Percentiles rank a stretch among this genome's conserved stretches.
phyloP scores from a whole-genome alignment of 2,113 vertebrate genomes.

The Thermophis baileyi region DNA sequence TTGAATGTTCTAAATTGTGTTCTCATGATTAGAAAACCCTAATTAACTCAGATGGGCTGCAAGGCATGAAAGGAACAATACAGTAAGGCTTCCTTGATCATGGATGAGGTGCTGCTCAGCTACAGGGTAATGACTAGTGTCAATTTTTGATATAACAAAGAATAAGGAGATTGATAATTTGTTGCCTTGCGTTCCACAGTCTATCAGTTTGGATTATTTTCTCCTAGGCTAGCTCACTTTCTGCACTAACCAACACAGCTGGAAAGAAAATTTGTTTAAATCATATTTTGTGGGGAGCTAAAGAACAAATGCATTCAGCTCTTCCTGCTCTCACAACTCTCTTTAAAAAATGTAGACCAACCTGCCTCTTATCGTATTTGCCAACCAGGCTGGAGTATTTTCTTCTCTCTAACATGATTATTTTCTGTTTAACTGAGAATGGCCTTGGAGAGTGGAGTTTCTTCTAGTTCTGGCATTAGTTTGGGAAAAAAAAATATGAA shows the following conservation, averaged over 20 bases:
- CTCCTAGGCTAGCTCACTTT: neutral
- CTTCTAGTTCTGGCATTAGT: neutral
- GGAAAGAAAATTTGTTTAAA: neutral
- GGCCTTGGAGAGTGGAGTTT: neutral
- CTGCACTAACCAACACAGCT: neutral
- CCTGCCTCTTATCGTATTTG: neutral
- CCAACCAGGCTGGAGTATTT: neutral
- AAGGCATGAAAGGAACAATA: neutral
- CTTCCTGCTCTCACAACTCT: neutral
- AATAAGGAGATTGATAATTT: neutral
- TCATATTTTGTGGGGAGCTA: neutral
- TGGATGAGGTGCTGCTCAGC: neutral
- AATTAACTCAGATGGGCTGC: neutral
- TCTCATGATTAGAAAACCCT: neutral
- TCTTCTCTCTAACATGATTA: neutral
- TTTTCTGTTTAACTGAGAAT: neutral
- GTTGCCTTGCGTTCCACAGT: neutral
- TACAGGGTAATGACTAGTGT: neutral
- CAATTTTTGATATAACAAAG: neutral
- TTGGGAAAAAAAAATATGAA: neutral
- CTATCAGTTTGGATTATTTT: neutral
- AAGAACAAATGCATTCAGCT: neutral
- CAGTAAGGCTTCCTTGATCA: neutral
- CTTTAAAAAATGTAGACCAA: neutral
- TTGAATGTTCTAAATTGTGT: neutral